phyloP scores from a whole-genome alignment of 2,113 vertebrate genomes.

The Menura novaehollandiae region DNA sequence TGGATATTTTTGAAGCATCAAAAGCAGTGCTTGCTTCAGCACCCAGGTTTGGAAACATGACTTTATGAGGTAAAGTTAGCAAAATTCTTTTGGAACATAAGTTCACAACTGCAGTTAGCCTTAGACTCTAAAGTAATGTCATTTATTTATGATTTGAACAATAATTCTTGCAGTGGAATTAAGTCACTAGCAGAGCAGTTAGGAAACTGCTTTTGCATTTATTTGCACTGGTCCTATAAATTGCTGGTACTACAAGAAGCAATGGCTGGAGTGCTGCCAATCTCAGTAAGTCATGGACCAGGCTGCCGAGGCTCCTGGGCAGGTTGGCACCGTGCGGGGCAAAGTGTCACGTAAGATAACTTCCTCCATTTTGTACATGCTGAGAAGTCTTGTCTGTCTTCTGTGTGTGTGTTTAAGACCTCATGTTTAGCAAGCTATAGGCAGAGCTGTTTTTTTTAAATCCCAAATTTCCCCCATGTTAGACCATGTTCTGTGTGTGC shows the following conservation, averaged over 20 bases:
- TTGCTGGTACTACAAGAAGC: background rate
- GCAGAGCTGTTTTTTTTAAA: background rate
- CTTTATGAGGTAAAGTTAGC: background rate
- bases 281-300: background rate
- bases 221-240: background rate
- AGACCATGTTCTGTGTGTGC: background rate
- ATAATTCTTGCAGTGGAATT: background rate
- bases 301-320: background rate
- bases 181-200: background rate
- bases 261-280: background rate
- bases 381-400: background rate
- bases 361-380: background rate
- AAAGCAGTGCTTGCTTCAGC: background rate
- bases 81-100: background rate
- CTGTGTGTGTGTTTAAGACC: background rate
- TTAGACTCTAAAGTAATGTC: background rate
- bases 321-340: background rate
- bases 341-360: background rate
- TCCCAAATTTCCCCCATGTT: background rate
- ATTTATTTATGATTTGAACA: background rate
- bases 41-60: background rate
- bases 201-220: background rate
- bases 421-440: background rate
- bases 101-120: background rate
- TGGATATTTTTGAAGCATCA: background rate